Evolutionary conservation across 2,113 vertebrate species (phyloP).

Genomic region (Cyphomyrus plagiostoma): DNA sequence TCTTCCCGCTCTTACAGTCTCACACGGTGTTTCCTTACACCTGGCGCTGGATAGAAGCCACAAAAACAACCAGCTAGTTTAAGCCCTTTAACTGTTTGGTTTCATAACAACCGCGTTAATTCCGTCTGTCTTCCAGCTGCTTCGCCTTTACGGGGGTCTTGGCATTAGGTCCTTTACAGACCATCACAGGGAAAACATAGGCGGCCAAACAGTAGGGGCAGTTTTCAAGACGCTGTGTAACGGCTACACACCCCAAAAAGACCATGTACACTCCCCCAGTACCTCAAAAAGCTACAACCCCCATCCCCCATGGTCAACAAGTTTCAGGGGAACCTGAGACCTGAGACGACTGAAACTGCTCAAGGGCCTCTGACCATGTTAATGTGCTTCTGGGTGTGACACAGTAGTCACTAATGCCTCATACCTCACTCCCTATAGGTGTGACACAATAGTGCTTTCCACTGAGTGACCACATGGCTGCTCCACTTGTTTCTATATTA

Average conservation of each 20-base stretch:
- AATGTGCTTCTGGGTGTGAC: neutral
- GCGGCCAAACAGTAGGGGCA: too few species aligned
- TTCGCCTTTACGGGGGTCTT: too few species aligned
- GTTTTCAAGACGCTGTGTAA: too few species aligned
- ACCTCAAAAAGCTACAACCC: neutral
- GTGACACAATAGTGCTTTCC: neutral
- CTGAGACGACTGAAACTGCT: neutral
- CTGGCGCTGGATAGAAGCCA: neutral
- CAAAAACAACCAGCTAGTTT: neutral
- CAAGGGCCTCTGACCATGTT: neutral
- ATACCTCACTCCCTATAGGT: neutral
- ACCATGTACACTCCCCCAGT: neutral
- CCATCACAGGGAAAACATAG: too few species aligned
- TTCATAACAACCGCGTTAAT: neutral
- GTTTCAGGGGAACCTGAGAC: neutral
- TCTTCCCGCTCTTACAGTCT: neutral
- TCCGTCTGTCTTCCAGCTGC: neutral
- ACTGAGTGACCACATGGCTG: neutral
- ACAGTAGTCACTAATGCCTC: neutral
- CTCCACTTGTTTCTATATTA: neutral
- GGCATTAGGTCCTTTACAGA: too few species aligned
- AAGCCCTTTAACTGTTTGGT: neutral
- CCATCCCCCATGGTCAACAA: neutral
- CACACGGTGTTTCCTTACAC: neutral
- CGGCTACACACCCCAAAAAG: neutral